Evolutionary conservation across 2,797 vertebrate genomes (phyloP), one percentile per base, ranked within the genome.

Genomic region (Leptatherina wallacei): DNA sequence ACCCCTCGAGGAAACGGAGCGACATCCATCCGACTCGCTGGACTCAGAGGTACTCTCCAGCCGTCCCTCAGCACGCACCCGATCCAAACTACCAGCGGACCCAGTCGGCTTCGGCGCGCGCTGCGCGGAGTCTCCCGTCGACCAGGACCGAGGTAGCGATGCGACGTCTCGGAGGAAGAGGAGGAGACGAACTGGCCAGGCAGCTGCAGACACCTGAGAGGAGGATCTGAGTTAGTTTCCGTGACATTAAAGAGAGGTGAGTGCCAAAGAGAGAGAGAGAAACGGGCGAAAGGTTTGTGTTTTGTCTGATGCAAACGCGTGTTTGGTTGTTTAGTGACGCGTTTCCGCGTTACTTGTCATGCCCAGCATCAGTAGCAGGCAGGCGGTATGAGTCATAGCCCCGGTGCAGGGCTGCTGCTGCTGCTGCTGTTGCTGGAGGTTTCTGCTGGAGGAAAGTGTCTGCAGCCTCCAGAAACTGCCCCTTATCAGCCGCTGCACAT

Each of bases 351-450:
- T 56, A 29, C 51, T 78, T 64, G 71, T 69, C 64, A 56, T 62
- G 61, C 35, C 76, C 75, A 77, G 88, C 78, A 61, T 80, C 78
- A 9, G 83, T 27, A 10, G 27, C 33, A 52, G 61, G 71, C 75
- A 57, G 64, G 59, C 72, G 52, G 82, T 59, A 88, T 90, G 90
- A 91, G 84, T 91, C 90, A 91, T 90, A 89, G 86, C 69, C 77
- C 78, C 81, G 75, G 82, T 30, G 78, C 73, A 67, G 79, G 30
- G 82, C 71, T 78, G 80, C 64, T 55, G 81, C 38, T 42, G 38
- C 38, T 42, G 14, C 38, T 14, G 32, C 32, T 32, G 32, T 6
- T 35, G 38, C 38, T 40, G 38, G 30, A 8, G 14, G 33, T 6
- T 32, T 10, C 75, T 73, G 80, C 68, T 65, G 75, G 77, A 75